Conservation (phyloP, 30 jellyfish, hydroid and myxozoan genomes). For the Cassiopea xamachana region DNA sequence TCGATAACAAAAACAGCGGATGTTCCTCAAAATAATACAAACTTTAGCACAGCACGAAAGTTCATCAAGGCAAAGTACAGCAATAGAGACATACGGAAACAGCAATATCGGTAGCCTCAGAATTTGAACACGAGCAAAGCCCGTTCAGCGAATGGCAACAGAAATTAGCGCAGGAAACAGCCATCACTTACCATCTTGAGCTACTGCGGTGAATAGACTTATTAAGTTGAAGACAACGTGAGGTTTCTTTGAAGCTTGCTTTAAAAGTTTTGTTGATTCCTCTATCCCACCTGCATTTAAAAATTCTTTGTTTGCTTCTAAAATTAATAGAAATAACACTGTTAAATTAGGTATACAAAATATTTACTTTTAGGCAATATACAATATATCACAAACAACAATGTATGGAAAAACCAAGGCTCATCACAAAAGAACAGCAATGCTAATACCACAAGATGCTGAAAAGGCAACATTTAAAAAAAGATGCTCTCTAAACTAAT, state of each 20-base stretch:
- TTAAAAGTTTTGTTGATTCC: constrained; percentile 33
- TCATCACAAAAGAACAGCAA: background rate
- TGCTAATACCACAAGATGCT: background rate
- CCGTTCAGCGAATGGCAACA: background rate
- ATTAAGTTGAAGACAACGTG: constrained; percentile 54
- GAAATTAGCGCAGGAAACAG: background rate
- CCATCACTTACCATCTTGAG: constrained; percentile 36
- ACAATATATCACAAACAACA: background rate
- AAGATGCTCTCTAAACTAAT: background rate
- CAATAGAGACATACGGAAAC: background rate
- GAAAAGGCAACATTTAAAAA: background rate
- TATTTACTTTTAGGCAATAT: background rate
- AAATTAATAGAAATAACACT: background rate
- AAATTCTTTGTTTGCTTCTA: constrained; percentile 48
- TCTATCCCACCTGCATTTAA: constrained; percentile 46
- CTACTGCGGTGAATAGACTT: constrained; percentile 44
- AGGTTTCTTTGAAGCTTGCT: constrained; percentile 50
- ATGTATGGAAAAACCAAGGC: background rate
- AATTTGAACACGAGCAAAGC: background rate
- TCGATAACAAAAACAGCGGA: background rate
- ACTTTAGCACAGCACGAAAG: background rate
- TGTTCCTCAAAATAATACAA: background rate
- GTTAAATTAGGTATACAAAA: background rate
- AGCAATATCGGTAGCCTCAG: background rate
- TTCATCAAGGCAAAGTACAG: background rate